Evolutionary conservation across 2,888 invertebrate species (phyloP), one percentile per base, ranked within the genome.

Genomic region (Nowickia ferox): DNA sequence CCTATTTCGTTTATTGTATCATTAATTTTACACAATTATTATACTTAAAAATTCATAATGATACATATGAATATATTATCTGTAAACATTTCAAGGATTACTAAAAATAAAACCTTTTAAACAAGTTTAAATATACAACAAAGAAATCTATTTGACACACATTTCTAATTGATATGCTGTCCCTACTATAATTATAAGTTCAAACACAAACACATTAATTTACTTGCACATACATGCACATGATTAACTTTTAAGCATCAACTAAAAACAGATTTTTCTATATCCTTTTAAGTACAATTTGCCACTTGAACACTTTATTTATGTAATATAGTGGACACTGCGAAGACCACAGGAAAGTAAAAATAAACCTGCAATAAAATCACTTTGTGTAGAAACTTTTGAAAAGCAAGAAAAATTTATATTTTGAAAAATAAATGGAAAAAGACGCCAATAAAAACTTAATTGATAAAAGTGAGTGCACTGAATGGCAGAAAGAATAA

Each of bases 391-490:
- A 22, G 38, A 65, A 59, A 74, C 17, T 65, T 81, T 55, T 46
- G 11, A 40, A 69, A 61, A 76, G 44, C 11, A 11, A 11, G 11
- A 59, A 55, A 40, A 55, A 51, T 13, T 13, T 3, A 13, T 17
- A 19, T 13, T 42, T 59, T n/a, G 19, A 17, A 65, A 22, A 77
- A 57, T 30, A 79, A 53, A 55, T 46, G 63, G 40, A 71, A 71
- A 79, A 53, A 79, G 40, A 68, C 72, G 30, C 63, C 66, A 80
- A 71, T 65, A 80, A 40, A 69, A 84, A 75, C 69, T 75, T 79
- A 75, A 84, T 78, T 75, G 79, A 68, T 79, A 84, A 79, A 84
- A 84, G 68, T 76, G 48, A 55, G 19, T 77, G 63, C 40, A 69
- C 79, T 75, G 11, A 71, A 59, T 81, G 57, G 59, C 51, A 55